Base-by-base conservation (phyloP, 2,113 vertebrate species). In the Kryptolebias marmoratus region DNA sequence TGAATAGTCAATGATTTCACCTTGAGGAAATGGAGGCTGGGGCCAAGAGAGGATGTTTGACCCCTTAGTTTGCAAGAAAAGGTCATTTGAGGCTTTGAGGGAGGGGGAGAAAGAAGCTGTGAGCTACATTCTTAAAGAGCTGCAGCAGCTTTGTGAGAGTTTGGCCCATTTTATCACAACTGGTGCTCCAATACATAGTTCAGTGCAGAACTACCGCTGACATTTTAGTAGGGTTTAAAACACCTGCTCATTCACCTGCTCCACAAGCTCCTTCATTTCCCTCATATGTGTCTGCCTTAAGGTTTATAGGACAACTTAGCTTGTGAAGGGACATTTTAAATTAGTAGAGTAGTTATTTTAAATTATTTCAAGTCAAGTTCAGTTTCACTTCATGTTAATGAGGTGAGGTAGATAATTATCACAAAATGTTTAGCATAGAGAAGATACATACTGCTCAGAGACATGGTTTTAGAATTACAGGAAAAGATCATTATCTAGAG, bases 1-100 rank as follows among this genome's bases (percentile, higher is more conserved):
- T 85, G 87, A 92, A 91, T 88, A 90, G 82, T 65, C 77, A 72
- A 87, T 86, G 81, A 88, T 75, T 87, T 91, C 74, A 88, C 84
- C 82, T 88, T 84, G 81, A 83, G 77, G 65, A 45, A 70, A 68
- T 70, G 53, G 18, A 27, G 57, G 47, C 11, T 45, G 39, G 6
- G 71, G 57, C 76, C 70, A 73, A 73, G 64, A 69, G 58, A 70
- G 55, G 67, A 69, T 61, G 77, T 77, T 81, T 71, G 72, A 87
- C 63, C 47, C 49, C 67, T 67, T 63, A 0, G 16, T 62, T 56
- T 76, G 77, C 81, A 85, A 87, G 77, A 53, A 68, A 74, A 84
- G 87, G 87, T 90, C 87, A 75, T 78, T 39, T 79, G 52, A 89
- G 82, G 71, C 63, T 75, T 48, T 39, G 27, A 12, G 68, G 44